phyloP scores from a whole-genome alignment of 2,797 vertebrate genomes.

The Neoniphon sammara region DNA sequence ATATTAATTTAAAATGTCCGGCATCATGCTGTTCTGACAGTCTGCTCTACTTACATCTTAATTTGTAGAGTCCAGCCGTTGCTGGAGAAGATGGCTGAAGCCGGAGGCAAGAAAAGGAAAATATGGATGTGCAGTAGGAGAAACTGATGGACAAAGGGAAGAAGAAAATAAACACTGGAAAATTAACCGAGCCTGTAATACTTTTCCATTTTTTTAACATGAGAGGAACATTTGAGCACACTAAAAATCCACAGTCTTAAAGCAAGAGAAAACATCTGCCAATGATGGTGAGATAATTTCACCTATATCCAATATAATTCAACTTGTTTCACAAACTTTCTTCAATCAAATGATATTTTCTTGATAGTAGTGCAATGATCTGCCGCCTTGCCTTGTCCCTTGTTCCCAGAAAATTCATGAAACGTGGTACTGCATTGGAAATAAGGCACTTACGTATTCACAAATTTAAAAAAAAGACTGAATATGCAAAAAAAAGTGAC shows the following conservation, averaged over 20 bases:
- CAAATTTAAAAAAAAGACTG: background rate
- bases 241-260: background rate
- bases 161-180: conserved; percentile 66
- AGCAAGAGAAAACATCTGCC: background rate
- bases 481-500: conserved; percentile 11
- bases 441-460: conserved; percentile 28
- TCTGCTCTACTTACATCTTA: conserved; percentile 44
- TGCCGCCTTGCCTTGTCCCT: conserved; percentile 19
- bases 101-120: conserved; percentile 10
- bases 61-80: conserved; percentile 55
- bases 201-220: conserved; percentile 50
- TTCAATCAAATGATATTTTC: conserved; percentile 22
- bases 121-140: background rate
- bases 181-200: conserved; percentile 49
- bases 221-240: conserved; percentile 9
- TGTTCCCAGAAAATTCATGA: conserved; percentile 23
- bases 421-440: conserved; percentile 5
- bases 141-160: conserved; percentile 52
- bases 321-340: too few species aligned
- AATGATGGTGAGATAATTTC: too few species aligned
- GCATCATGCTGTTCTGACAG: conserved; percentile 31
- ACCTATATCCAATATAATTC: conserved; percentile 9
- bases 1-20: conserved; percentile 43
- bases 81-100: conserved; percentile 44
- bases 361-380: conserved; percentile 2